A percentile compares a stretch with the other conserved stretches of the same genome.
Conservation (phyloP, 2,888 invertebrate species). For the Coelopa pilipes region DNA sequence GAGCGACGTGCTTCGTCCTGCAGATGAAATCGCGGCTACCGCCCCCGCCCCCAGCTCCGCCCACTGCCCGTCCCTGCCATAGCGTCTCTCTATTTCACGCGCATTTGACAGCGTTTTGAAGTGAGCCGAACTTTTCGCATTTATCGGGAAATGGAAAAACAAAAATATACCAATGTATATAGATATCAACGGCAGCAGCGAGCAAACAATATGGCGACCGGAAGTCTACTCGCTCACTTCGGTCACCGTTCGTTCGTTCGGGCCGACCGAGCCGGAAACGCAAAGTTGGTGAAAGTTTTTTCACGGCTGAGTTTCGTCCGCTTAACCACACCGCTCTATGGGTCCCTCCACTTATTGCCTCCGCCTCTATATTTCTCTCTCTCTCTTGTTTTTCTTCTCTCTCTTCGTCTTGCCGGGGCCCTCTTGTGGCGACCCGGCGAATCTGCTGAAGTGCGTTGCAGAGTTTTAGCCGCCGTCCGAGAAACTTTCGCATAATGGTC, state of each 20-base stretch:
- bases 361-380: too few species aligned
- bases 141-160: not conserved
- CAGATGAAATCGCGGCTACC: too few species aligned
- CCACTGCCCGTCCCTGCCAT: too few species aligned
- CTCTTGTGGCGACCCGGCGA: too few species aligned
- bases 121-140: slow-evolving; percentile 15
- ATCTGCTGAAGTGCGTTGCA: not conserved
- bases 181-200: not conserved
- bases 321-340: too few species aligned
- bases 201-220: not conserved
- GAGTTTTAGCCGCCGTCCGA: slow-evolving; percentile 18
- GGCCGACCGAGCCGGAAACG: slow-evolving; percentile 14
- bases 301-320: not conserved
- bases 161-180: not conserved
- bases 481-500: slow-evolving; percentile 29
- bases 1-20: too few species aligned
- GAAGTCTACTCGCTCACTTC: slow-evolving; percentile 9
- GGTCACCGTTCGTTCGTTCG: not conserved
- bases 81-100: slow-evolving; percentile 9
- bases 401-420: too few species aligned
- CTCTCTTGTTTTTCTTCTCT: too few species aligned
- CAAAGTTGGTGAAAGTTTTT: slow-evolving; percentile 8
- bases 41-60: too few species aligned
- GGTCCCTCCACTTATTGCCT: too few species aligned
- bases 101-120: slow-evolving; percentile 28